phyloP scores from a whole-genome alignment of 2,797 vertebrate genomes.

The Linurgus olivaceus region DNA sequence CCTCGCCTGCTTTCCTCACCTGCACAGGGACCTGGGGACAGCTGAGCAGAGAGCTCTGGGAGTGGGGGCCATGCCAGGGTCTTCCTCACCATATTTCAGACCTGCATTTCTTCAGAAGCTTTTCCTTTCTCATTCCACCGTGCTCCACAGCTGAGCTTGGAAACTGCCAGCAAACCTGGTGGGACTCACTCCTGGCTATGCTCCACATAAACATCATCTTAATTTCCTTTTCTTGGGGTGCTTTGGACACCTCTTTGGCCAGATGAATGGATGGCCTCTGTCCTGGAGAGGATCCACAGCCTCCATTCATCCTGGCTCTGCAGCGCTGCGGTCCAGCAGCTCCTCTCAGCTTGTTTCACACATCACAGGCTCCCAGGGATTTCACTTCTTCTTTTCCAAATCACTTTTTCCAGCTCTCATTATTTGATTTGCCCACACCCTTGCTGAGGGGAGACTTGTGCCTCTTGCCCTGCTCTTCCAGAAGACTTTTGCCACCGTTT shows the following conservation, averaged over 20 bases:
- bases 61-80: neutral
- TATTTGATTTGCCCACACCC: neutral
- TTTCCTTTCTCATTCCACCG: conserved; percentile 30
- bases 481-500: neutral
- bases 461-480: conserved; percentile 19
- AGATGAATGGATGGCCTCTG: neutral
- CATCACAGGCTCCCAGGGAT: neutral
- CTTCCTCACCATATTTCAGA: neutral
- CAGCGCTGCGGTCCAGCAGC: neutral
- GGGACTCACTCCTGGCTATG: neutral
- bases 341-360: neutral
- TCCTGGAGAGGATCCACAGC: neutral
- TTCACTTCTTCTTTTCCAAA: conserved; percentile 10
- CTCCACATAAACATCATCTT: neutral
- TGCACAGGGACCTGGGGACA: neutral
- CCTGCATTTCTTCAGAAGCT: neutral
- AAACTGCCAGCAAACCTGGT: neutral
- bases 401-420: neutral
- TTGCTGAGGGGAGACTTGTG: neutral
- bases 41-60: neutral
- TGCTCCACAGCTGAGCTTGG: neutral
- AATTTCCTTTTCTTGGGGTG: conserved; percentile 32
- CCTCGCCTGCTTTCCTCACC: conserved; percentile 43
- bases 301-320: neutral
- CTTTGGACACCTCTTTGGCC: neutral